Percentiles rank a stretch among this genome's conserved stretches.
Conservation (phyloP, 2,113 vertebrate genomes). For the Oreochromis spilurus region DNA sequence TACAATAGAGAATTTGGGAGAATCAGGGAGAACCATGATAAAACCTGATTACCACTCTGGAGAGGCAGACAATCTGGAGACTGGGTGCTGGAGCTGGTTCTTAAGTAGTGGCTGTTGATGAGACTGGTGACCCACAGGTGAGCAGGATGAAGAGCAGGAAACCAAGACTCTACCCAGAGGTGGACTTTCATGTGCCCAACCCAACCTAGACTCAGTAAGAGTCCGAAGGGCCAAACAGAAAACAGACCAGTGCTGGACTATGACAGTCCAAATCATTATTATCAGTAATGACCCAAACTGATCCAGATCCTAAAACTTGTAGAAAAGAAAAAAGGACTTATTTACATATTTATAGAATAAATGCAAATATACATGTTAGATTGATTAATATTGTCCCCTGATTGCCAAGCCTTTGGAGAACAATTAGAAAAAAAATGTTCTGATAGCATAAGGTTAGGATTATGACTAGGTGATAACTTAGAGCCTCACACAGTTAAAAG, state of each 20-base stretch:
- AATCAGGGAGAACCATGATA: not conserved
- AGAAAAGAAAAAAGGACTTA: not conserved
- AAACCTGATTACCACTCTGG: not conserved
- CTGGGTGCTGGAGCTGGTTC: not conserved
- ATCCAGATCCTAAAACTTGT: not conserved
- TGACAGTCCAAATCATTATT: not conserved
- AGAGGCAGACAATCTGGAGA: not conserved
- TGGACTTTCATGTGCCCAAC: not conserved
- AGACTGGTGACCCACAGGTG: not conserved
- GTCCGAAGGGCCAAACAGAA: not conserved
- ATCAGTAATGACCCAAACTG: not conserved
- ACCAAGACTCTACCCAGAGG: not conserved
- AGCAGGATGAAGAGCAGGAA: not conserved
- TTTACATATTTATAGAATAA: not conserved
- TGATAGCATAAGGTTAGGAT: not conserved
- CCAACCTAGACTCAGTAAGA: not conserved
- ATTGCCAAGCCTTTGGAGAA: not conserved
- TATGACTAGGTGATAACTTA: not conserved
- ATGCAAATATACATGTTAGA: not conserved
- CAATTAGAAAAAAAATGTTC: not conserved
- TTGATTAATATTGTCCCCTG: not conserved
- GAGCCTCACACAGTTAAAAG: not conserved
- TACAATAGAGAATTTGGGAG: not conserved
- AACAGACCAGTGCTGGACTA: not conserved
- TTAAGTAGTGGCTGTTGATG: not conserved